Base-by-base conservation (phyloP, 1,140 invertebrate species). In the Drosophila sproati region DNA sequence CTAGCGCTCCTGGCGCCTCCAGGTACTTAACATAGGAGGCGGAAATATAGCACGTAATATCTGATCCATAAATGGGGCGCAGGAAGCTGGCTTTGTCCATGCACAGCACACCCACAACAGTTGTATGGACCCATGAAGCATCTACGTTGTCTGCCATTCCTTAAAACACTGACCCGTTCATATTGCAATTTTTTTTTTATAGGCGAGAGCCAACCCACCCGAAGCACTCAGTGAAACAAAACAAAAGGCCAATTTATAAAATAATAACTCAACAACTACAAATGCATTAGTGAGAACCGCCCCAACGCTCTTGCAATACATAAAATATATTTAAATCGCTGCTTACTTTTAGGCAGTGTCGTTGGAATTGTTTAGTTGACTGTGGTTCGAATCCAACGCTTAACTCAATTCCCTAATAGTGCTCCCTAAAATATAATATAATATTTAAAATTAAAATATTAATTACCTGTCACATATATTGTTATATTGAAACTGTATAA, bases 11-110 rank as follows among this genome's bases (percentile, higher is more conserved):
- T 7, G 95, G 95, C 57, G 95, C 93, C 93, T 98, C 97, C 5
- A 98, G 78, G 92, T 94, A 96, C 92, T 98, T 98, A 0, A 98
- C 96, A 85, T 98, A 98, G 0, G 96, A 96, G 1, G 97, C 95
- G 0, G 96, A 95, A 51, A 98, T 97, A 81, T 96, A 98, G 79
- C 95, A 95, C 1, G 94, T 91, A 73, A 5, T 4, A 2, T 92
- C 66, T 39, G 92, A 76, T 0, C 93, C 92, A 92, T 93, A 95
- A 6, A 93, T 90, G 3, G 87, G 2, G 6, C 35, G 20, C 32
- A 86, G 41, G 0, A 0, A 3, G 0, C 86, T 92, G 3, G 94
- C 93, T 31, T 94, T 93, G 89, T 96, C 95, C 78, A 96, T 95
- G 0, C 95, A 93, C 29, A 96, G 80, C 20, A 96, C 93, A 20